Conservation (phyloP, 1,140 invertebrate genomes). For the Ganaspis sp. region DNA sequence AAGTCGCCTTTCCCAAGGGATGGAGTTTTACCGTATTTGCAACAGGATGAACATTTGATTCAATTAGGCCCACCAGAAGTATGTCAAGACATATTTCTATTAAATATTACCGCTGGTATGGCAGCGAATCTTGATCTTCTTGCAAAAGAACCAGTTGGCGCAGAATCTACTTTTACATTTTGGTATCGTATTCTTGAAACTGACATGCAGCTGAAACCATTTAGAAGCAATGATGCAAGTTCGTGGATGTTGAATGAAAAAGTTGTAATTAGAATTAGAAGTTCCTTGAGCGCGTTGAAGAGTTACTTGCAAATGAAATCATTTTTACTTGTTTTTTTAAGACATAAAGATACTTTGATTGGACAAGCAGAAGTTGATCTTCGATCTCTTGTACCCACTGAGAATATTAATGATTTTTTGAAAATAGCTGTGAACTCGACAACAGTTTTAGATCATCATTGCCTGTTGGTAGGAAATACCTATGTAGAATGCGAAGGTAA, state of each 20-base stretch:
- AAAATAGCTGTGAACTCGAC: conserved; percentile 52
- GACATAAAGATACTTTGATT: conserved; percentile 57
- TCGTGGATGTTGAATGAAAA: conserved; percentile 65
- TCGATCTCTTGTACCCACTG: conserved; percentile 57
- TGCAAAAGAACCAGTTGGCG: conserved; percentile 44
- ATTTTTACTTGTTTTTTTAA: conserved; percentile 64
- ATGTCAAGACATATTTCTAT: conserved; percentile 65
- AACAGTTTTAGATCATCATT: conserved; percentile 62
- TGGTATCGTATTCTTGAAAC: conserved; percentile 67
- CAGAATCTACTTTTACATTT: conserved; percentile 51
- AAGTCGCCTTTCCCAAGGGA: conserved; percentile 41
- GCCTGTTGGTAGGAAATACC: conserved; percentile 56
- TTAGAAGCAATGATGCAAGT: conserved; percentile 55
- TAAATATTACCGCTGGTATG: conserved; percentile 62
- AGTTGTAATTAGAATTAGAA: conserved; percentile 68
- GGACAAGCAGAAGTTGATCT: conserved; percentile 66
- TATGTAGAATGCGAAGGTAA: not conserved
- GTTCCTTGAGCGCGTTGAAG: conserved; percentile 62
- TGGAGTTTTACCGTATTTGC: conserved; percentile 56
- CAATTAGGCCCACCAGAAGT: conserved; percentile 65
- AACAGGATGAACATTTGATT: conserved; percentile 68
- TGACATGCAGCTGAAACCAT: conserved; percentile 62
- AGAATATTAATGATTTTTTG: conserved; percentile 58
- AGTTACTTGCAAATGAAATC: conserved; percentile 66
- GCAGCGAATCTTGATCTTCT: conserved; percentile 62